Base-by-base conservation (phyloP, 2,113 vertebrate genomes). In the Trinectes maculatus region DNA sequence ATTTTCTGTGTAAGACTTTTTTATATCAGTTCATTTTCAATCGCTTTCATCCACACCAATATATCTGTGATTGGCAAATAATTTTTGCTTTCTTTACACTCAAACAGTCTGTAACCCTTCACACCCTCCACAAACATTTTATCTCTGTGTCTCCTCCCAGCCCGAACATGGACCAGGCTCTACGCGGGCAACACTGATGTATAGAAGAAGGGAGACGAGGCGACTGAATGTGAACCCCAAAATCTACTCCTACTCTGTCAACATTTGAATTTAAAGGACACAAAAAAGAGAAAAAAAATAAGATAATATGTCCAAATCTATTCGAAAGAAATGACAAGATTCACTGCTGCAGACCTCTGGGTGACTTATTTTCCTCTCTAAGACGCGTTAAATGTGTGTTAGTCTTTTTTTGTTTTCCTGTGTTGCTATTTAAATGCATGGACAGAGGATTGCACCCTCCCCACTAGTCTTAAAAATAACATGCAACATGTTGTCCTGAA, bases 101-200 rank as follows among this genome's bases (percentile, higher is more conserved):
- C n/a, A n/a, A n/a, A n/a, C n/a, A n/a, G n/a, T n/a, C 22, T 63
- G 13, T 18, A 36, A n/a, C 3, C 16, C 12, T 16, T 7, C 18
- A 18, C 21, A 9, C 29, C 40, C 52, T 13, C 31, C 31, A 31
- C 43, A 31, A 26, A 59, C 24, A 8, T 49, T 24, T 47, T 70
- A 21, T 79, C 13, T 69, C 21, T 80, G 28, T 90, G 25, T 62
- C 28, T 43, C 71, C 42, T 82, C 76, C n/a, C 95, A 99, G 98
- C 98, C 88, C 96, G 96, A 94, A 93, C 95, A 96, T 99, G 98
- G 97, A 98, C 97, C 95, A 95, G 95, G 94, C 95, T 96, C 94
- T 97, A 98, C 84, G 96, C 96, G 74, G 95, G 93, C 91, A 96
- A 96, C 93, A 94, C 94, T 91, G 95, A 96, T 95, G 92, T 93